These are phyloP conservation scores for Ecliptopera silaceata DNA, from an alignment of 2,888 invertebrate species.

Conservation along the genomic window DNA sequence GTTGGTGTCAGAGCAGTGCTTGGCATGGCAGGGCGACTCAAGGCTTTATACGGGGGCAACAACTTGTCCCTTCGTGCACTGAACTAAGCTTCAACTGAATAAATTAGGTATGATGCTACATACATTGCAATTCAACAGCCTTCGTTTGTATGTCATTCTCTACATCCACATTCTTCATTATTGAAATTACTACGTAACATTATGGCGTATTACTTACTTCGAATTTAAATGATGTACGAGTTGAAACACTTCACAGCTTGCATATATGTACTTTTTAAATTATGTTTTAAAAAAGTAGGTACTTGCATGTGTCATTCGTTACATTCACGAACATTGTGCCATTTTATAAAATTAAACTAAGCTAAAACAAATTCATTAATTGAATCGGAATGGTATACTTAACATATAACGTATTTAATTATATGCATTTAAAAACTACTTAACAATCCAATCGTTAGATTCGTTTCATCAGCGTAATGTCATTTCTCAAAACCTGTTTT, in stretches of 20 bases:
- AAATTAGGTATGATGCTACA: constrained; percentile 50
- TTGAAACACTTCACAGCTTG: constrained; percentile 5
- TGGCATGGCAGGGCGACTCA: constrained; percentile 54
- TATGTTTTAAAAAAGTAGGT: too few relatives aligned
- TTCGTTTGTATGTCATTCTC: constrained; percentile 26
- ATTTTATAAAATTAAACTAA: too few relatives aligned
- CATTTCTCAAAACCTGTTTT: constrained; percentile 4
- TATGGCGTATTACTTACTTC: neutral
- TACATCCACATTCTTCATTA: constrained; percentile 13
- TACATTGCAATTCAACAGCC: constrained; percentile 29
- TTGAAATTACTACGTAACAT: constrained; percentile 11
- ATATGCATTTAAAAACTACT: neutral
- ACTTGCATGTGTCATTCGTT: too few relatives aligned
- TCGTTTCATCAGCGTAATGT: neutral
- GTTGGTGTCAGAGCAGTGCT: constrained; percentile 42
- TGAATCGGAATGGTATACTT: too few relatives aligned
- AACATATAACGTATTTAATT: neutral
- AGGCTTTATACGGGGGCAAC: constrained; percentile 65
- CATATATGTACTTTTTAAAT: too few relatives aligned
- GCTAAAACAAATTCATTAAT: too few relatives aligned
- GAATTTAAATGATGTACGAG: constrained; percentile 2
- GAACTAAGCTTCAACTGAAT: constrained; percentile 62
- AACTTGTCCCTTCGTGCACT: constrained; percentile 68
- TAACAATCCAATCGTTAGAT: neutral
- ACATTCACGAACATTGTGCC: too few relatives aligned